These are phyloP conservation scores for Amphiprion ocellaris DNA, from an alignment of 2,113 vertebrate species.

Conservation along the genomic window DNA sequence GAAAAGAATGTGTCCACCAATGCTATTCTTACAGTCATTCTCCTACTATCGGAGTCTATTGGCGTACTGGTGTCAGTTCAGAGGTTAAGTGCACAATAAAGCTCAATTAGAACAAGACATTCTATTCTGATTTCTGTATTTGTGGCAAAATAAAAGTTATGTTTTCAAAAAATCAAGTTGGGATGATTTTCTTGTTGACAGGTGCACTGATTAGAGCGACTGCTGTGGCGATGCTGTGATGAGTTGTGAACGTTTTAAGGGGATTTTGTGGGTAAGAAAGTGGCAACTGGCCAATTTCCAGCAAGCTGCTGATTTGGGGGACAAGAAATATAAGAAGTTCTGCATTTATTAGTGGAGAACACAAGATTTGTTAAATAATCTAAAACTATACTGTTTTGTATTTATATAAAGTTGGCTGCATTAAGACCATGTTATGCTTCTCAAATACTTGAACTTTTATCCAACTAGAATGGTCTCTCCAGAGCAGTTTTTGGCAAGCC, in stretches of 20 bases:
- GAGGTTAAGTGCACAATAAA: background rate
- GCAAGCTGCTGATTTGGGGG: slow-evolving; percentile 16
- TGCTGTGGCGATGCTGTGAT: slow-evolving; percentile 30
- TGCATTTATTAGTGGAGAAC: background rate
- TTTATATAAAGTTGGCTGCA: too few relatives aligned
- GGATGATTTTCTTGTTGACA: slow-evolving; percentile 43
- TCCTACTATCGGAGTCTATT: too few relatives aligned
- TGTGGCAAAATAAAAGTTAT: background rate
- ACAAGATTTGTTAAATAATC: too few relatives aligned
- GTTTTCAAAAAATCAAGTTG: slow-evolving; percentile 2
- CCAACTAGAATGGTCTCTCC: background rate
- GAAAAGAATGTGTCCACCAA: too few relatives aligned
- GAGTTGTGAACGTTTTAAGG: slow-evolving; percentile 31
- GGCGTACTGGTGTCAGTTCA: too few relatives aligned
- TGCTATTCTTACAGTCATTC: too few relatives aligned
- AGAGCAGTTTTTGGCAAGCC: background rate
- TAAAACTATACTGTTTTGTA: too few relatives aligned
- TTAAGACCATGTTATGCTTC: too few relatives aligned
- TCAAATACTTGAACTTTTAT: too few relatives aligned
- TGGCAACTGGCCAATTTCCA: background rate
- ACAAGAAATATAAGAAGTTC: background rate
- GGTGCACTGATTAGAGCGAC: slow-evolving; percentile 31
- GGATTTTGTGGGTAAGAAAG: slow-evolving; percentile 1
- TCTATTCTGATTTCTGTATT: slow-evolving; percentile 8
- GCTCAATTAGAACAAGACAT: background rate